Conservation (phyloP, 2,797 vertebrate species). For the Pseudocheirus occidentalis region DNA sequence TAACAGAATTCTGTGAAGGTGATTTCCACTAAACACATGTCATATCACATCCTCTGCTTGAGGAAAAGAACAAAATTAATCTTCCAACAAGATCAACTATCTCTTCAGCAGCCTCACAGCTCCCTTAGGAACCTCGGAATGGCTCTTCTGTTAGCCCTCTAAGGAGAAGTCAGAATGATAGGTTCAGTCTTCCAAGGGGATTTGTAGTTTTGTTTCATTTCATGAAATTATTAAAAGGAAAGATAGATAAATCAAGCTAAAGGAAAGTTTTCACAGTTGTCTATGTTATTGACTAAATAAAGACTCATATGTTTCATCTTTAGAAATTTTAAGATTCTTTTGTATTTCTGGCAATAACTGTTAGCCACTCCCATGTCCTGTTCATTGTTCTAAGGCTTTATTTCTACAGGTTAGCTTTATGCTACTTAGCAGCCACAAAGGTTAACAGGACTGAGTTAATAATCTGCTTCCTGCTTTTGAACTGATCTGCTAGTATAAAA, state of each 20-base stretch:
- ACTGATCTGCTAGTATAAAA: not conserved
- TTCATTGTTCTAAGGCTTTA: not conserved
- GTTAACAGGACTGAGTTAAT: not conserved
- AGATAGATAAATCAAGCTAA: not conserved
- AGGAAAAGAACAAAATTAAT: not conserved
- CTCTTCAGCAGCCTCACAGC: not conserved
- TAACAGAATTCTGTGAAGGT: not conserved
- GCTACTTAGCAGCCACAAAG: not conserved
- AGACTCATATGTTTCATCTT: not conserved
- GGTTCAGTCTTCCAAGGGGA: not conserved
- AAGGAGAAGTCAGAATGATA: not conserved
- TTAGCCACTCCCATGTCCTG: not conserved
- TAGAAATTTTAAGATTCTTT: not conserved
- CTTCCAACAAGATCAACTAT: not conserved
- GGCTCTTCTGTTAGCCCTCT: not conserved
- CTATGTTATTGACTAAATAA: not conserved
- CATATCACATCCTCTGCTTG: not conserved
- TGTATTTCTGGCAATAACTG: not conserved
- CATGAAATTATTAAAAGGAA: not conserved
- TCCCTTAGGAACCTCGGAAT: not conserved
- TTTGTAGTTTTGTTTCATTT: not conserved
- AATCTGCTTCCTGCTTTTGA: not conserved
- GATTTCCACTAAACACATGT: not conserved
- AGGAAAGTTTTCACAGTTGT: not conserved
- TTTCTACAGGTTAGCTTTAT: not conserved